phyloP scores from a whole-genome alignment of 2,797 vertebrate genomes.

The Sebastes hopkinsi region DNA sequence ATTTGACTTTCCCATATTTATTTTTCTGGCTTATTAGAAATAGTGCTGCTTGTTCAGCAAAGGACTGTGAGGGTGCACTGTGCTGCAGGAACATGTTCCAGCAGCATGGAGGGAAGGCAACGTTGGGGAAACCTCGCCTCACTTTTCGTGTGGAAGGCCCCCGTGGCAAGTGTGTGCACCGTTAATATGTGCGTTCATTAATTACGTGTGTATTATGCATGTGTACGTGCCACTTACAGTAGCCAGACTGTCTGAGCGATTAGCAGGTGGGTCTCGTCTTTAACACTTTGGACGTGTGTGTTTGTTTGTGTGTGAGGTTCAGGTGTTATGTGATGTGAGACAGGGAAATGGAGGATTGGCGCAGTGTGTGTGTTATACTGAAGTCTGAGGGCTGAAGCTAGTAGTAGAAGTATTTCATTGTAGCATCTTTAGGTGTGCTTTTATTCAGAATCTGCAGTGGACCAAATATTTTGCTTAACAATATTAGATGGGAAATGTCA shows the following conservation, averaged over 20 bases:
- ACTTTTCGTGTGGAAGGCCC: slow-evolving; percentile 19
- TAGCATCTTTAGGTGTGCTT: background rate
- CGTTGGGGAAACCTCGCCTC: slow-evolving; percentile 34
- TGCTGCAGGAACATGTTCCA: slow-evolving; percentile 49
- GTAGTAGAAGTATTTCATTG: background rate
- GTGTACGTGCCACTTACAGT: slow-evolving; percentile 54
- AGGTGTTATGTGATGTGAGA: slow-evolving; percentile 59
- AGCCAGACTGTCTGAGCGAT: slow-evolving; percentile 61
- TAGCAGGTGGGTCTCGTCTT: slow-evolving; percentile 74
- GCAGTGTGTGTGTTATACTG: background rate
- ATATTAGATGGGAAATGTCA: background rate
- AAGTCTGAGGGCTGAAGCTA: background rate
- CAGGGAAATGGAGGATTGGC: slow-evolving; percentile 27
- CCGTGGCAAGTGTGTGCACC: slow-evolving; percentile 22
- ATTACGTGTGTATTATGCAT: slow-evolving; percentile 26
- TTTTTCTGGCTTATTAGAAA: slow-evolving; percentile 75
- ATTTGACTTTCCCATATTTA: slow-evolving; percentile 74
- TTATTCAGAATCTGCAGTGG: background rate
- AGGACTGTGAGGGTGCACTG: slow-evolving; percentile 57
- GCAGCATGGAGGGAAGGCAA: slow-evolving; percentile 38
- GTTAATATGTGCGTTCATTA: slow-evolving; percentile 33
- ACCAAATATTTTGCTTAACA: background rate
- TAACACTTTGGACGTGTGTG: slow-evolving; percentile 56
- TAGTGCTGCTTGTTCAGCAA: slow-evolving; percentile 58
- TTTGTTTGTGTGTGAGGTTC: slow-evolving; percentile 66